Conservation (phyloP, 2,888 invertebrate species). For the Drosophila testacea region DNA sequence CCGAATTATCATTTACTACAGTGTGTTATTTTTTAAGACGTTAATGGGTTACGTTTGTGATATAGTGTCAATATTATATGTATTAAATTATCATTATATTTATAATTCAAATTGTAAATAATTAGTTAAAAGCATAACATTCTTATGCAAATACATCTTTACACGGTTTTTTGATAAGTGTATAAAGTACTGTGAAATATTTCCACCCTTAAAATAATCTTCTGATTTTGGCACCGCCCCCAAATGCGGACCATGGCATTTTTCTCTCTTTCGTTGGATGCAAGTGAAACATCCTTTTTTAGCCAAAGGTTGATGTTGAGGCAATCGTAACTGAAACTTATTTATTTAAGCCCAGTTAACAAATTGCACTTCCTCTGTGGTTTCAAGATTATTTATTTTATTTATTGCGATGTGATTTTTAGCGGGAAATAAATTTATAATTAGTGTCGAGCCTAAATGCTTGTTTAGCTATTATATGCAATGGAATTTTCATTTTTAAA, state of each 20-base stretch:
- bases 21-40: neutral
- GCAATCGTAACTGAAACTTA: constrained; percentile 71
- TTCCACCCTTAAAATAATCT: constrained; percentile 66
- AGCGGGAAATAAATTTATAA: constrained; percentile 38
- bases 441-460: constrained; percentile 43
- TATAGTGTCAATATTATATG: neutral
- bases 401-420: constrained; percentile 60
- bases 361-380: constrained; percentile 61
- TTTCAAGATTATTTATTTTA: constrained; percentile 37
- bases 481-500: constrained; percentile 84
- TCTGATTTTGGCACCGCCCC: constrained; percentile 58
- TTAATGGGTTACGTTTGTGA: neutral
- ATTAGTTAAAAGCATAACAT: neutral
- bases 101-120: too few relatives aligned
- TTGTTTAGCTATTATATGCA: constrained; percentile 42
- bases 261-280: constrained; percentile 63
- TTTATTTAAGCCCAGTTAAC: constrained; percentile 73
- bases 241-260: constrained; percentile 59
- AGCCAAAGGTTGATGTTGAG: constrained; percentile 61
- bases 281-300: constrained; percentile 64
- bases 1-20: neutral
- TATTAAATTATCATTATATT: too few relatives aligned
- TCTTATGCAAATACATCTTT: neutral
- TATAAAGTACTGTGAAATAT: constrained; percentile 35
- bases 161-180: constrained; percentile 37